phyloP scores from a whole-genome alignment of 1,140 invertebrate genomes.

The Sipha flava region DNA sequence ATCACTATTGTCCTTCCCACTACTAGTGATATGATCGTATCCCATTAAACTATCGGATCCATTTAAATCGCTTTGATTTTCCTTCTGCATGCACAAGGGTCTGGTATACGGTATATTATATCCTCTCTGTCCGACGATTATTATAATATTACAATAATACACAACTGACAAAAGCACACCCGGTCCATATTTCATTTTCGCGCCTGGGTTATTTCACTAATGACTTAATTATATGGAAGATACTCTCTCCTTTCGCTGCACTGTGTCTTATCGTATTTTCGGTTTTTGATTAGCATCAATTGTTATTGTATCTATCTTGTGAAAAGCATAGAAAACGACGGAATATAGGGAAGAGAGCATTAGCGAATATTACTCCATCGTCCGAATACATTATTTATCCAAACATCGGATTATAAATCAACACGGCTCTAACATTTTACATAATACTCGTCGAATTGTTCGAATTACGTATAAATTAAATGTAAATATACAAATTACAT shows the following conservation, averaged over 20 bases:
- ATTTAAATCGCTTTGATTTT: not conserved
- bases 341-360: not conserved
- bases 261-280: not conserved
- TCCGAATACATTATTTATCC: not conserved
- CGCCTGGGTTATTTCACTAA: not conserved
- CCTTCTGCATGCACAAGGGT: not conserved
- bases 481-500: too few species aligned
- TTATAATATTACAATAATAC: not conserved
- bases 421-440: not conserved
- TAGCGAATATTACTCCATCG: not conserved
- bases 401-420: not conserved
- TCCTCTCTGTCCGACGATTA: not conserved
- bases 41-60: not conserved
- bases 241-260: not conserved
- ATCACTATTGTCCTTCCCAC: too few species aligned
- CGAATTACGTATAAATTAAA: too few species aligned
- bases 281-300: not conserved
- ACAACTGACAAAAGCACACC: conserved; percentile 6
- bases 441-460: too few species aligned
- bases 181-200: conserved; percentile 4
- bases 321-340: not conserved
- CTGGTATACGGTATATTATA: not conserved
- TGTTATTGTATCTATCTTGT: not conserved
- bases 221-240: conserved; percentile 7
- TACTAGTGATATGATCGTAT: not conserved